Conservation (phyloP, 2,888 invertebrate genomes). For the Ariolimax columbianus region DNA sequence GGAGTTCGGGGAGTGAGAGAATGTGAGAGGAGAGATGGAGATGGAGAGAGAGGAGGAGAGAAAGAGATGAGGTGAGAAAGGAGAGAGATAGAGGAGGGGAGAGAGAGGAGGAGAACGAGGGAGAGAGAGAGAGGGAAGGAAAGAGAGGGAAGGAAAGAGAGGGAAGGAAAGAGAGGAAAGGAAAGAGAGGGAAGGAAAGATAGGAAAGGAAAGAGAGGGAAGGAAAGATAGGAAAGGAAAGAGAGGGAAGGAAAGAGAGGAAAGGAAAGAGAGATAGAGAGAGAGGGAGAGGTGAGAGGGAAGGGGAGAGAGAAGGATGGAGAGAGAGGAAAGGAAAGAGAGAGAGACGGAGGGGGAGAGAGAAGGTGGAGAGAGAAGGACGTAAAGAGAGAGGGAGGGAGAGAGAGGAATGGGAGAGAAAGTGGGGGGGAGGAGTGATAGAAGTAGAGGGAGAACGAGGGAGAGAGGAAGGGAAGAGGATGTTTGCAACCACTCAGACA, state of each 20-base stretch:
- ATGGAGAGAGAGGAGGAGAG: not conserved
- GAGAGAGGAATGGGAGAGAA: slow-evolving; percentile 5
- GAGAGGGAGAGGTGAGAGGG: no score
- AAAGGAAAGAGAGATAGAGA: no score
- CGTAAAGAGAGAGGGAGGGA: not conserved
- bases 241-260: no score
- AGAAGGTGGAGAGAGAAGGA: not conserved
- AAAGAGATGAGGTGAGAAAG: not conserved
- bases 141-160: not conserved
- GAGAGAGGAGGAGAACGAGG: not conserved
- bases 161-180: not conserved
- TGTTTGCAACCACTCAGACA: no score
- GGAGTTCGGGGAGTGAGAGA: no score
- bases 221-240: no score
- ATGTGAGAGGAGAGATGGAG: no score
- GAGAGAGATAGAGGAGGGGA: no score
- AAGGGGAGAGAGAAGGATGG: not conserved
- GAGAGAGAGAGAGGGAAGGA: not conserved
- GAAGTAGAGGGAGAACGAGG: not conserved
- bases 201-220: not conserved
- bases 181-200: not conserved
- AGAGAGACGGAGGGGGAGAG: not conserved
- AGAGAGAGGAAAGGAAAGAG: not conserved
- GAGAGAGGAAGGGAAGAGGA: not conserved
- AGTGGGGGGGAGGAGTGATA: slow-evolving; percentile 3